Base-by-base conservation (phyloP, 53 echinoderm and acorn worm genomes). In the Stichopus horrens region DNA sequence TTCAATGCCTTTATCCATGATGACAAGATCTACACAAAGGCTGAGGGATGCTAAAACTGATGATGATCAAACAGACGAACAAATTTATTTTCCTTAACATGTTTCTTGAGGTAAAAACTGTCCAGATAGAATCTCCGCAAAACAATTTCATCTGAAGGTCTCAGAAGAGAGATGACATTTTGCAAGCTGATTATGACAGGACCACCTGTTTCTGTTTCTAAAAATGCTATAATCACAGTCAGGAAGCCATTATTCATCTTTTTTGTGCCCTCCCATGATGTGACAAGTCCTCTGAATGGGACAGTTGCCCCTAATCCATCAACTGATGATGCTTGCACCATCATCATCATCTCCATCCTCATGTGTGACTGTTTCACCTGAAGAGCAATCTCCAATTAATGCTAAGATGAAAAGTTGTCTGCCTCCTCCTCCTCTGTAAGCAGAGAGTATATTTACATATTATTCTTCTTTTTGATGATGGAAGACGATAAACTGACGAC, bases 231-330 rank as follows among this genome's bases (percentile, higher is more conserved):
- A 55, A 79, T 79, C n/a, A 79, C 55, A 55, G 79, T 53, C 79
- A 79, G 53, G 52, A 79, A 79, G 54, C 55, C 79, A 79, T 79
- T 55, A 79, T 55, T 79, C 79, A 79, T 55, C 55, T 16, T 63
- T 37, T 10, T 9, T 63, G 16, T 63, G 10, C 16, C 16, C 63
- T 6, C 63, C 63, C 16, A 16, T 63, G 63, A 13, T 16, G 16
- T 63, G 63, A 63, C 63, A 63, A 63, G 63, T 16, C 63, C 63
- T 63, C 63, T 63, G 63, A 63, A 63, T 63, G 16, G 11, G 16
- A 63, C 63, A 63, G 63, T 63, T 63, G 16, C 63, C 16, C 16
- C 63, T 63, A 63, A 63, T 63, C 63, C 63, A 63, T 63, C 63
- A 63, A 10, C 16, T 10, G 63, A 63, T 63, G 63, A 10, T 16